Evolutionary conservation across 2,888 invertebrate genomes (phyloP).

Genomic region (Drosophila ustulata): DNA sequence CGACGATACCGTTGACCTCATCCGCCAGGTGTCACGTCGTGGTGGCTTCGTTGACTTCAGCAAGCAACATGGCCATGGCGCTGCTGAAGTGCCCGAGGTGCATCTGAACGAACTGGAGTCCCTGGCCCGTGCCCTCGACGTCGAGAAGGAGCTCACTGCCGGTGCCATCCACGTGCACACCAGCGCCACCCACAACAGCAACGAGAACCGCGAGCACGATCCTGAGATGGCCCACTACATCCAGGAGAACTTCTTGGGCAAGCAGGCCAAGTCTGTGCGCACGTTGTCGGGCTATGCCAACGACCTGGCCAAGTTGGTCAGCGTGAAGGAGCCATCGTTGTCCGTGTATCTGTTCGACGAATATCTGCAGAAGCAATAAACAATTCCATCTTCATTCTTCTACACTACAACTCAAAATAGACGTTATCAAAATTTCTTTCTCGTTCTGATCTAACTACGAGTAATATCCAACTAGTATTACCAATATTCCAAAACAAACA

Average conservation of each 20-base stretch:
- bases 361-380: constrained; percentile 84
- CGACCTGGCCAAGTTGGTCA: constrained; percentile 89
- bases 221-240: constrained; percentile 91
- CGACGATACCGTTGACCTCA: constrained; percentile 90
- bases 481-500: constrained; percentile 30
- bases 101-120: constrained; percentile 88
- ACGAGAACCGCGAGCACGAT: constrained; percentile 85
- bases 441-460: constrained; percentile 29
- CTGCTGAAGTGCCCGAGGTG: constrained; percentile 46
- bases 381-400: constrained; percentile 14
- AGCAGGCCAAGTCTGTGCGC: constrained; percentile 89
- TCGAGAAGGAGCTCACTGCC: constrained; percentile 89
- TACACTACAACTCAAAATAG: constrained; percentile 28
- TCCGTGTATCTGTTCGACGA: constrained; percentile 92
- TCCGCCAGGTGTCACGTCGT: constrained; percentile 91
- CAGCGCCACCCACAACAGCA: constrained; percentile 86
- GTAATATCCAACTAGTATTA: constrained; percentile 48
- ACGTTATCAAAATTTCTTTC: constrained; percentile 45
- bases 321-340: constrained; percentile 87
- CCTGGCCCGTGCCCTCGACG: constrained; percentile 90
- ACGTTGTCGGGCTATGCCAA: constrained; percentile 90
- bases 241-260: constrained; percentile 91
- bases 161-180: constrained; percentile 89
- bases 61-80: constrained; percentile 59
- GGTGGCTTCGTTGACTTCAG: constrained; percentile 88